A percentile compares a stretch with the other conserved stretches of the same genome.
Evolutionary conservation across 2,797 vertebrate species (phyloP).

Genomic region (Oreortyx pictus): DNA sequence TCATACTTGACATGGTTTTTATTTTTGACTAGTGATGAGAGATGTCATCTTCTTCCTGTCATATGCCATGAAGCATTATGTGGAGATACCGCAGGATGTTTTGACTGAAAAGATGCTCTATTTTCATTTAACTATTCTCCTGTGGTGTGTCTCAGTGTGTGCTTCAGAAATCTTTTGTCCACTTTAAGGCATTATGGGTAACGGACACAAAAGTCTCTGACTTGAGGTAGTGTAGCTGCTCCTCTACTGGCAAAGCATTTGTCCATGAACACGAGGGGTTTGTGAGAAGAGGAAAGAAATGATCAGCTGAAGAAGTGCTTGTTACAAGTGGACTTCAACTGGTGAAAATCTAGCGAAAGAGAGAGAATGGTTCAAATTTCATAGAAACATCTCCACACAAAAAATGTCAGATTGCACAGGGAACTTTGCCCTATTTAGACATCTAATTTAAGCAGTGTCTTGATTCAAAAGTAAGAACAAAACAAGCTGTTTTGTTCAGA

Average conservation of each 20-base stretch:
- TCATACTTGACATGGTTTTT: conserved; percentile 67
- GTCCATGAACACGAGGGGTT: neutral
- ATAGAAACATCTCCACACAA: neutral
- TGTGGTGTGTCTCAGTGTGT: conserved; percentile 54
- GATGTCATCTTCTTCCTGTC: conserved; percentile 67
- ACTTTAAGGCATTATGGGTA: conserved; percentile 64
- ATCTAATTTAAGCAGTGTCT: neutral
- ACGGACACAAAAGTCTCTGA: conserved; percentile 52
- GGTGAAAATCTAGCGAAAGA: conserved; percentile 14
- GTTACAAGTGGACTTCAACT: conserved; percentile 1
- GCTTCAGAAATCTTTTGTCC: conserved; percentile 67
- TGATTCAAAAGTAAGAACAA: neutral
- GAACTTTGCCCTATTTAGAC: neutral
- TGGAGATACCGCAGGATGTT: conserved; percentile 45
- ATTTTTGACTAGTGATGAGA: conserved; percentile 72
- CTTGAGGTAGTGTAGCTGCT: conserved; percentile 25
- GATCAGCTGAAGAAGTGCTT: neutral
- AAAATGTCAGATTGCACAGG: neutral
- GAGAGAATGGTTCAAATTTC: neutral
- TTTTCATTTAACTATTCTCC: conserved; percentile 67
- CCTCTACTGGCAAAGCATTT: conserved; percentile 20
- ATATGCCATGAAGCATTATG: conserved; percentile 66
- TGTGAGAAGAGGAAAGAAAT: conserved; percentile 26
- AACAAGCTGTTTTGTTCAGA: neutral
- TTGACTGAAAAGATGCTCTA: conserved; percentile 66